A percentile compares a stretch with the other conserved stretches of the same genome.
phyloP scores from a whole-genome alignment of 1,140 invertebrate species.

The Aphaenogaster floridana region DNA sequence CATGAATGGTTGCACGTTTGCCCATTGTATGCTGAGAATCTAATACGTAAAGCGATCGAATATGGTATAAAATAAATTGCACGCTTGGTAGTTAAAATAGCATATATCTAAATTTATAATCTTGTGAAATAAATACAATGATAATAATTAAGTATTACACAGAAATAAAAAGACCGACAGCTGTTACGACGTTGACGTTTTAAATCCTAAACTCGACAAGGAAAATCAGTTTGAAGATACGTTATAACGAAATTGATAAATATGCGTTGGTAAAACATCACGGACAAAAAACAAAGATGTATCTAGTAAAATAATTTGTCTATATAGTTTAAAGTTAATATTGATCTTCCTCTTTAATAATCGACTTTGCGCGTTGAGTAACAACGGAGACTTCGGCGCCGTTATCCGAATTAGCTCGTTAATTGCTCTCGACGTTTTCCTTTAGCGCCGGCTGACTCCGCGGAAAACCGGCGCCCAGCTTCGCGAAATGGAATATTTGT shows the following conservation, averaged over 20 bases:
- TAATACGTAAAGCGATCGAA: slow-evolving; percentile 1
- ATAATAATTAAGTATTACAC: neutral
- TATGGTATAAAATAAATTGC: neutral
- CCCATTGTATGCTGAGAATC: slow-evolving; percentile 11
- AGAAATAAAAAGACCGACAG: neutral
- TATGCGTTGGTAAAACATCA: neutral
- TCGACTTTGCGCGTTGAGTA: slow-evolving; percentile 1
- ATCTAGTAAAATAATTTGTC: neutral
- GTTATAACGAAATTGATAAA: neutral
- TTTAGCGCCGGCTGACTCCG: neutral
- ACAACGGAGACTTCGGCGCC: neutral
- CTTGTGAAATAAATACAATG: neutral
- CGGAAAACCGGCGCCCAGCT: slow-evolving; percentile 14
- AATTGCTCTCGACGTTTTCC: slow-evolving; percentile 25
- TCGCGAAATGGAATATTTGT: slow-evolving; percentile 49
- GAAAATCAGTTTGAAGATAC: neutral
- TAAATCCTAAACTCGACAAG: neutral
- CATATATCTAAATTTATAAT: neutral
- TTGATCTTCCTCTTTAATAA: neutral
- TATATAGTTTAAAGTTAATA: neutral
- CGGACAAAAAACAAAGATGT: neutral
- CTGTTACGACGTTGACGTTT: neutral
- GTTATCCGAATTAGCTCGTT: slow-evolving; percentile 47
- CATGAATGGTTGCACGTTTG: slow-evolving; percentile 52
- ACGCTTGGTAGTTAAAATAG: neutral